Evolutionary conservation across 2,888 invertebrate genomes (phyloP).

Genomic region (Neoaliturus tenellus): DNA sequence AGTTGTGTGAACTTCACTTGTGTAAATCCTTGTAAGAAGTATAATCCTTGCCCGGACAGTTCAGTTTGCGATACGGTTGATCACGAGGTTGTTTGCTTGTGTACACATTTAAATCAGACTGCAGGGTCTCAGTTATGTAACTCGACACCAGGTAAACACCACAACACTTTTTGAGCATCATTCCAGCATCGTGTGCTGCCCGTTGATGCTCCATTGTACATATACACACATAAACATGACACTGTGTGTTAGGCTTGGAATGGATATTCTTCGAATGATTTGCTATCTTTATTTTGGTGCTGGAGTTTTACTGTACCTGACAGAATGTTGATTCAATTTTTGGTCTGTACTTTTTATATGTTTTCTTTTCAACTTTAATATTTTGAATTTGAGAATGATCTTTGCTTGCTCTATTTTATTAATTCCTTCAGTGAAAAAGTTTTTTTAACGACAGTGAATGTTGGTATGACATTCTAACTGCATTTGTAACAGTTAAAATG

Average conservation of each 20-base stretch:
- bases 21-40: constrained; percentile 75
- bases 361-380: background rate
- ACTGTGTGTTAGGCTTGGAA: constrained; percentile 54
- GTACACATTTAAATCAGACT: constrained; percentile 72
- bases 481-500: too few relatives aligned
- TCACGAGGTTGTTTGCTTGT: constrained; percentile 77
- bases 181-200: constrained; percentile 25
- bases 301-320: background rate
- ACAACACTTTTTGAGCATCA: constrained; percentile 57
- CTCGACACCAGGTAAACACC: constrained; percentile 78
- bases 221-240: constrained; percentile 58
- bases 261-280: background rate
- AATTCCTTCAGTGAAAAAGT: too few relatives aligned
- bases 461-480: too few relatives aligned
- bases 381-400: background rate
- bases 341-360: background rate
- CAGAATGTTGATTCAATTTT: background rate
- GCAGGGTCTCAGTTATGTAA: constrained; percentile 74
- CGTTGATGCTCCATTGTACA: constrained; percentile 50
- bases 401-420: too few relatives aligned
- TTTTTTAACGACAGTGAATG: too few relatives aligned
- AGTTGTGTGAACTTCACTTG: constrained; percentile 75
- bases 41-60: constrained; percentile 72
- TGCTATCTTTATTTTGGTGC: background rate
- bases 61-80: constrained; percentile 74